These are phyloP conservation scores for Rambutsinella grinnellia DNA, from an alignment of 2,888 invertebrate species.

Conservation along the genomic window DNA sequence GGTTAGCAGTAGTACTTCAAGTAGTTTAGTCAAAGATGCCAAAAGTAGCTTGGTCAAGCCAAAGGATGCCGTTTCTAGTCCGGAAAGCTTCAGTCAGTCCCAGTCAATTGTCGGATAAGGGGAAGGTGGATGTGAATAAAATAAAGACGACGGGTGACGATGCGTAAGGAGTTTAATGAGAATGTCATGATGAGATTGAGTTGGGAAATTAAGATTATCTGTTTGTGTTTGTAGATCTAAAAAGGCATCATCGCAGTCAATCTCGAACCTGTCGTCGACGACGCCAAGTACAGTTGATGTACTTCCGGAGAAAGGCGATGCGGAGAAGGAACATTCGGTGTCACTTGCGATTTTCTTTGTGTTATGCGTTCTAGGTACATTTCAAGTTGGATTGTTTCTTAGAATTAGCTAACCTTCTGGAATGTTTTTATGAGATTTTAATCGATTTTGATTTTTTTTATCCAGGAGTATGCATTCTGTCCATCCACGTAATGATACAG, in stretches of 20 bases:
- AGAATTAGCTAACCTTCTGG: no score
- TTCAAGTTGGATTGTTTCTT: no score
- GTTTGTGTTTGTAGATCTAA: no score
- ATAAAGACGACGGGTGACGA: no score
- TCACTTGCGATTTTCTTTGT: slow-evolving; percentile 99
- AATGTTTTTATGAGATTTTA: no score
- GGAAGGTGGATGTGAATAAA: no score
- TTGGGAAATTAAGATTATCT: no score
- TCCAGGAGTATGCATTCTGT: slow-evolving; percentile 87
- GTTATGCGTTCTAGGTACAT: slow-evolving; percentile 83
- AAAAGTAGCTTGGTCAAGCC: neutral
- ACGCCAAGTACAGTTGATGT: slow-evolving; percentile 69
- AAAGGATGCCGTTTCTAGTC: slow-evolving; percentile 16
- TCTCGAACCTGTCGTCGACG: slow-evolving; percentile 34
- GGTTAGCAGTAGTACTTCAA: slow-evolving; percentile 17
- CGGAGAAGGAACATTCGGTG: slow-evolving; percentile 97
- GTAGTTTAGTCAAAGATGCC: slow-evolving; percentile 3
- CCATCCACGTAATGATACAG: slow-evolving; percentile 95
- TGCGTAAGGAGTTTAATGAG: no score
- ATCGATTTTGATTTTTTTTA: slow-evolving; percentile 19
- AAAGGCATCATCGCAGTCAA: slow-evolving; percentile 12
- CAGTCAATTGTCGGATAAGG: no score
- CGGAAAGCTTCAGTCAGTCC: slow-evolving; percentile 34
- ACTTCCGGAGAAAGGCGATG: slow-evolving; percentile 86
- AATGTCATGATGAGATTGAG: no score